Conservation (phyloP, 2,888 invertebrate genomes). For the Temnothorax unifasciatus region DNA sequence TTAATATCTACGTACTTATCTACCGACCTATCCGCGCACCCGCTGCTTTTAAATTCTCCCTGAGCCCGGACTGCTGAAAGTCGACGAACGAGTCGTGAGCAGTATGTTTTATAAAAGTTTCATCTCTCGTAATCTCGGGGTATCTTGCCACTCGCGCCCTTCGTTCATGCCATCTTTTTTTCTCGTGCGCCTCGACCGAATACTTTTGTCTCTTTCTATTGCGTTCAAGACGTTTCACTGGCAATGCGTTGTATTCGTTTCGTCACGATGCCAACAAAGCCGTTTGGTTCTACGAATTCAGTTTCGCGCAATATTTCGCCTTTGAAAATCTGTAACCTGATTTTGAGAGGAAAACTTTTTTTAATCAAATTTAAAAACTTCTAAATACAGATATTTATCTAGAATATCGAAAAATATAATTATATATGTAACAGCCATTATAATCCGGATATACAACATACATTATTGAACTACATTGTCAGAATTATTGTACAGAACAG, state of each 20-base stretch:
- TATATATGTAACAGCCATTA: not conserved
- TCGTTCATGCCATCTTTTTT: conserved; percentile 9
- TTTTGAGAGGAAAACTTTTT: not conserved
- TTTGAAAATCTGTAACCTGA: not conserved
- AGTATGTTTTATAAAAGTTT: conserved; percentile 82
- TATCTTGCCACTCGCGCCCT: conserved; percentile 62
- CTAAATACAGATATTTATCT: not conserved
- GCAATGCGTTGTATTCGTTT: not conserved
- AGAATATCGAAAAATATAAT: not conserved
- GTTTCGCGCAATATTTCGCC: not conserved
- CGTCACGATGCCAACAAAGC: conserved; percentile 9
- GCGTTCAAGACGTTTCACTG: not conserved
- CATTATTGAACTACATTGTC: not conserved
- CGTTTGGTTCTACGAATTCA: conserved; percentile 18
- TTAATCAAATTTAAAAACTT: not conserved
- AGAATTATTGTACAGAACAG: not conserved
- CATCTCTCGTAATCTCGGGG: conserved; percentile 79
- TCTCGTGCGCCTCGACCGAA: not conserved
- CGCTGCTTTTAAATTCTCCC: conserved; percentile 73
- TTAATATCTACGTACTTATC: conserved; percentile 74
- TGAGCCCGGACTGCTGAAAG: conserved; percentile 65
- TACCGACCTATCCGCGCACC: conserved; percentile 51
- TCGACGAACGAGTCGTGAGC: conserved; percentile 69
- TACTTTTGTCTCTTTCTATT: conserved; percentile 10
- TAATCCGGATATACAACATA: not conserved